phyloP scores from a whole-genome alignment of 2,113 vertebrate genomes.

The Cyprinodon variegatus region DNA sequence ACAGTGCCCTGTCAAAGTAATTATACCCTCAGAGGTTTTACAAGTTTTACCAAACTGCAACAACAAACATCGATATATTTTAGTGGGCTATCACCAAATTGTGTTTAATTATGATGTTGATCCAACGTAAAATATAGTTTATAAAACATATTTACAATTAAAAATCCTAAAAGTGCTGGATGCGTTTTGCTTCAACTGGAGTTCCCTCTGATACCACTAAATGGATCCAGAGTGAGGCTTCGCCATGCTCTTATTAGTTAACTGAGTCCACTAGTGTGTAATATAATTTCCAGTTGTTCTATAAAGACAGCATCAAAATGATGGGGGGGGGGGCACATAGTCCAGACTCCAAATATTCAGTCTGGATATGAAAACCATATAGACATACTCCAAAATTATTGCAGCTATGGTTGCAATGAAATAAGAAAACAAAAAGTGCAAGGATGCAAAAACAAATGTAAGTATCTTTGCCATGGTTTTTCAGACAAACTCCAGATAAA shows the following conservation, averaged over 20 bases:
- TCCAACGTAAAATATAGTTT: background rate
- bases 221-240: background rate
- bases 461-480: background rate
- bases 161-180: background rate
- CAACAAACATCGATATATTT: background rate
- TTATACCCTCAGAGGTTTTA: background rate
- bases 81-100: background rate
- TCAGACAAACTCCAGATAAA: background rate
- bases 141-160: background rate
- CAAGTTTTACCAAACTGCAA: background rate
- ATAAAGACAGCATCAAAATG: too few species aligned
- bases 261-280: too few species aligned
- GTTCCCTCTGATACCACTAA: background rate
- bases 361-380: background rate
- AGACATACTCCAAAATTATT: conserved; percentile 8
- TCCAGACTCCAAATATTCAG: too few species aligned
- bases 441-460: too few species aligned
- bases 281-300: too few species aligned
- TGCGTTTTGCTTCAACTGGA: background rate
- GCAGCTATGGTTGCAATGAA: conserved; percentile 3
- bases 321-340: background rate
- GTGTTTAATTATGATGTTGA: background rate
- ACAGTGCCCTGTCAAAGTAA: background rate
- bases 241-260: background rate
- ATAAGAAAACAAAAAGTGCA: too few species aligned